These are phyloP conservation scores for Nothocercus julius DNA, from an alignment of 2,113 vertebrate genomes.

Conservation along the genomic window DNA sequence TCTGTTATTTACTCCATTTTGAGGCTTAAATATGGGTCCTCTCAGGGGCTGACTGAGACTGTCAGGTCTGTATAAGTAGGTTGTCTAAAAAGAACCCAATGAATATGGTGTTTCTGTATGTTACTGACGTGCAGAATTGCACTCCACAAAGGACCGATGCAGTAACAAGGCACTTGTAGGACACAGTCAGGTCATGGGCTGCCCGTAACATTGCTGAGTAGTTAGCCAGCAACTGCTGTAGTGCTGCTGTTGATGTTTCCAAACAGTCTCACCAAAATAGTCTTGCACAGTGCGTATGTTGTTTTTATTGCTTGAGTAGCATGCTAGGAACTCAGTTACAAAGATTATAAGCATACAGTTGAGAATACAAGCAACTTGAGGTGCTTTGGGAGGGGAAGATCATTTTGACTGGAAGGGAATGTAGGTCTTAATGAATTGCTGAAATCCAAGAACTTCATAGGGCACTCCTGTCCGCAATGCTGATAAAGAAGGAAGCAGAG, in stretches of 20 bases:
- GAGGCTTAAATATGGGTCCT: not conserved
- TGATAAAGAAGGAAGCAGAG: not conserved
- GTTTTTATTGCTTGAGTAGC: not conserved
- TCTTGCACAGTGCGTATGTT: rapidly evolving
- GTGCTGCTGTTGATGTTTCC: not conserved
- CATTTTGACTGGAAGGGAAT: not conserved
- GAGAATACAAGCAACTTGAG: not conserved
- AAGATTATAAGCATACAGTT: not conserved
- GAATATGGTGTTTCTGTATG: not conserved
- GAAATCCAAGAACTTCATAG: not conserved
- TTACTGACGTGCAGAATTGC: not conserved
- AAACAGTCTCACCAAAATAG: not conserved
- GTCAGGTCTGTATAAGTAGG: not conserved
- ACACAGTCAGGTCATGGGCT: not conserved
- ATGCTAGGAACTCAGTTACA: not conserved
- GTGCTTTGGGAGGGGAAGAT: not conserved
- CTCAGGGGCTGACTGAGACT: not conserved
- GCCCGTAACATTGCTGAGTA: not conserved
- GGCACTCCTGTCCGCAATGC: not conserved
- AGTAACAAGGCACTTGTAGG: not conserved
- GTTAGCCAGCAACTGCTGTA: not conserved
- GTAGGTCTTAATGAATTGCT: not conserved
- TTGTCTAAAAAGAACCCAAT: not conserved
- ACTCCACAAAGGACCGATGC: not conserved
- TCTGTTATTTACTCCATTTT: rapidly evolving